A percentile compares a stretch with the other conserved stretches of the same genome.
phyloP scores from a whole-genome alignment of 2,888 invertebrate species.

The Mythimna vitellina region DNA sequence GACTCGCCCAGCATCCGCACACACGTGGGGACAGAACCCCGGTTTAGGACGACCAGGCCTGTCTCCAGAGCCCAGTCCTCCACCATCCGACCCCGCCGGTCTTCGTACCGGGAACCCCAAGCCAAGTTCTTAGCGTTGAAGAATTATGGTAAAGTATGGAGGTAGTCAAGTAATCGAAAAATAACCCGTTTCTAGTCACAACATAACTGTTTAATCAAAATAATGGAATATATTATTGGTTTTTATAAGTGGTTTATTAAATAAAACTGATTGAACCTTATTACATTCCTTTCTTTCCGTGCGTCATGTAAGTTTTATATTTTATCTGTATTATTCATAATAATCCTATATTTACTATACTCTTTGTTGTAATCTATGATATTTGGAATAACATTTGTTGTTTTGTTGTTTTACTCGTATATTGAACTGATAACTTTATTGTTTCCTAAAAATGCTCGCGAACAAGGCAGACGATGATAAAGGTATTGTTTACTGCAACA shows the following conservation, averaged over 20 bases:
- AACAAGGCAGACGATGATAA: conserved; percentile 78
- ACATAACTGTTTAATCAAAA: neutral
- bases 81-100: too few species aligned
- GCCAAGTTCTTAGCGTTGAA: too few species aligned
- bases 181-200: neutral
- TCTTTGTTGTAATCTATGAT: neutral
- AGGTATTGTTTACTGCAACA: conserved; percentile 83
- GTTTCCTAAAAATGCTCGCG: conserved; percentile 60
- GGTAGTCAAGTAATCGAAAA: neutral
- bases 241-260: neutral
- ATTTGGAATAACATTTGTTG: neutral
- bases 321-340: neutral
- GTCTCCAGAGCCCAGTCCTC: too few species aligned
- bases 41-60: too few species aligned
- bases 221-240: neutral
- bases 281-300: neutral
- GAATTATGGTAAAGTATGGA: too few species aligned
- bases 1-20: too few species aligned
- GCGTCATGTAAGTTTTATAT: neutral
- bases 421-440: conserved; percentile 18
- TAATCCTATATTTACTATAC: too few species aligned
- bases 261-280: neutral
- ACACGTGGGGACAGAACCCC: too few species aligned
- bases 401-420: conserved; percentile 30
- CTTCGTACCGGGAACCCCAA: too few species aligned